These are phyloP conservation scores for Mesorhabditis sp. DNA, from an alignment of 2,888 invertebrate genomes.

Conservation along the genomic window DNA sequence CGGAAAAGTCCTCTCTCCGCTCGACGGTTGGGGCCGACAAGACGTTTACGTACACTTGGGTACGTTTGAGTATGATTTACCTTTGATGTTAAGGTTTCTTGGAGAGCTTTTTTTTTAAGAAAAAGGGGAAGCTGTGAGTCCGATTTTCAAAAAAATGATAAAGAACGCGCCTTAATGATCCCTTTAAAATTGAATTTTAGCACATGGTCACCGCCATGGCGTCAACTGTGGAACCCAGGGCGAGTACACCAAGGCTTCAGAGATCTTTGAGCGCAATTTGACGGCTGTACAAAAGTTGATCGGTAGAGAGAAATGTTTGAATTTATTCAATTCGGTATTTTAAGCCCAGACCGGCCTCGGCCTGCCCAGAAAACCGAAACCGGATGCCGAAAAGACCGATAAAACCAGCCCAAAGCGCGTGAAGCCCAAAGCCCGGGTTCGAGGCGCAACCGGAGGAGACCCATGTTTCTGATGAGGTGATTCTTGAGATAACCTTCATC, in stretches of 20 bases:
- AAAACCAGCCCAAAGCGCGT: conserved; percentile 22
- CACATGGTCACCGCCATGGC: conserved; percentile 33
- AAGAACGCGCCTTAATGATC: conserved; percentile 7
- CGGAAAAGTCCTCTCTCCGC: conserved; percentile 35
- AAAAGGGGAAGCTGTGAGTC: too few relatives aligned
- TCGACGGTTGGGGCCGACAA: conserved; percentile 35
- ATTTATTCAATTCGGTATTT: background rate
- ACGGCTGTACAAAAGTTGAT: conserved; percentile 37
- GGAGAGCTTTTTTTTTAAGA: background rate
- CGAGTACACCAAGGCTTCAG: conserved; percentile 37
- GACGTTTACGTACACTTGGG: conserved; percentile 39
- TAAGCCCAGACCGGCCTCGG: background rate
- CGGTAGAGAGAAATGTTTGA: conserved; percentile 16
- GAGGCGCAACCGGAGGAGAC: conserved; percentile 42
- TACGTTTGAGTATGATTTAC: conserved; percentile 9
- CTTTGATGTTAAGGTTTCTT: background rate
- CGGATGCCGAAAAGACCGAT: conserved; percentile 6
- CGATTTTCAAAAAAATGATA: background rate
- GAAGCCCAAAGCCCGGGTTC: conserved; percentile 24
- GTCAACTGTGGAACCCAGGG: conserved; percentile 25
- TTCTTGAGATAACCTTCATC: background rate
- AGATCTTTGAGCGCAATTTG: conserved; percentile 36
- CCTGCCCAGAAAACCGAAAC: background rate
- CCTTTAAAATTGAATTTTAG: conserved; percentile 18
- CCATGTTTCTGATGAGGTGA: conserved; percentile 33